phyloP scores from a whole-genome alignment of 2,888 invertebrate genomes.

The Troilus luridus region DNA sequence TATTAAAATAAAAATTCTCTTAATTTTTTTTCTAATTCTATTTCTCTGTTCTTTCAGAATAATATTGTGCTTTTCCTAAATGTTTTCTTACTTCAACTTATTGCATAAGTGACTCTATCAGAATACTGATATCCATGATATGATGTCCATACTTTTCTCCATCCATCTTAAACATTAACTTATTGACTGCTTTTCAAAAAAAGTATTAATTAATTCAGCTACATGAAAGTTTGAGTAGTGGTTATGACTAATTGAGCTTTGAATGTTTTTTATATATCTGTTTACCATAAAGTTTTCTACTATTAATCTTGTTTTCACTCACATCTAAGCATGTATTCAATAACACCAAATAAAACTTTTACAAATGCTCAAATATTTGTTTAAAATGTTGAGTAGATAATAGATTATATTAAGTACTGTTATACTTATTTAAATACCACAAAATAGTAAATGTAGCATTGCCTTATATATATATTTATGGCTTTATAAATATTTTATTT shows the following conservation, averaged over 20 bases:
- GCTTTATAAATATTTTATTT: conserved; percentile 3
- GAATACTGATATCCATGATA: not conserved
- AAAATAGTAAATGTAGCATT: not conserved
- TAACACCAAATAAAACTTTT: conserved; percentile 44
- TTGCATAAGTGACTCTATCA: not conserved
- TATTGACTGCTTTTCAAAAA: not conserved
- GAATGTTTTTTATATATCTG: not conserved
- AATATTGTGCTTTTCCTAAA: not conserved
- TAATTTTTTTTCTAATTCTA: not conserved
- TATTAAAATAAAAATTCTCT: not conserved
- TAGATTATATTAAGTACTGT: not conserved
- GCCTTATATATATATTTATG: conserved; percentile 16
- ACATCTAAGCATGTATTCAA: not conserved
- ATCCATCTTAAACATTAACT: not conserved
- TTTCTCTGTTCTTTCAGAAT: not conserved
- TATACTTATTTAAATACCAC: not conserved
- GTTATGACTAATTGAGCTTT: not conserved
- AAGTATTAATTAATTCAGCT: not conserved
- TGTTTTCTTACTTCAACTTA: not conserved
- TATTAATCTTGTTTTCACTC: not conserved
- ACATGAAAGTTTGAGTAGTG: not conserved
- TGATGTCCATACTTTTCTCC: not conserved
- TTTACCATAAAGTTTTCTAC: not conserved
- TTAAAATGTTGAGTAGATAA: conserved; percentile 18
- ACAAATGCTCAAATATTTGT: conserved; percentile 38